Conservation (phyloP, 2,113 vertebrate genomes). For the Macquaria australasica region DNA sequence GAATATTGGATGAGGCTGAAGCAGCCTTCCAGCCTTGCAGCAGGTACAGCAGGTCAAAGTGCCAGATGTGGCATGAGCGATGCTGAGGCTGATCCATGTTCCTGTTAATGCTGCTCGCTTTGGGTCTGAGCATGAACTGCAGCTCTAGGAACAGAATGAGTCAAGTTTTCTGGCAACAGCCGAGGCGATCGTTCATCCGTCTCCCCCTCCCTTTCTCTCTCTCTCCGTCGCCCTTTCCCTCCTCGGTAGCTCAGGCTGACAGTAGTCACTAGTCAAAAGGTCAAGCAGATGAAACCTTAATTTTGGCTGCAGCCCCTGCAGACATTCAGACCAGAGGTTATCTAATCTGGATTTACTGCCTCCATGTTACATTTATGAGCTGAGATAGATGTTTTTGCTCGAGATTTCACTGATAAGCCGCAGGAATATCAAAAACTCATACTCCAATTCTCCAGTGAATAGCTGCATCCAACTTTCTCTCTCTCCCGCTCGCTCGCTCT, state of each 20-base stretch:
- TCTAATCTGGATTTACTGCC: constrained; percentile 64
- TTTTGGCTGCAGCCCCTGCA: constrained; percentile 50
- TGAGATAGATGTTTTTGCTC: constrained; percentile 56
- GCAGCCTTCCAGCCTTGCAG: constrained; percentile 40
- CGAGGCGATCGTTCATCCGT: not conserved
- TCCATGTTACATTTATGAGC: constrained; percentile 69
- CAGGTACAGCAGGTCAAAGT: constrained; percentile 54
- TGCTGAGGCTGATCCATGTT: constrained; percentile 48
- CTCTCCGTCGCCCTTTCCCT: not conserved
- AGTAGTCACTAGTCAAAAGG: constrained; percentile 59
- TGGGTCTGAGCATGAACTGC: constrained; percentile 44
- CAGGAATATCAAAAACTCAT: constrained; percentile 68
- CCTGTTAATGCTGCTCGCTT: constrained; percentile 54
- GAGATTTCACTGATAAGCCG: constrained; percentile 61
- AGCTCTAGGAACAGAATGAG: constrained; percentile 41
- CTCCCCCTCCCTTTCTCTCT: not conserved
- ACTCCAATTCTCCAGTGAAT: constrained; percentile 47
- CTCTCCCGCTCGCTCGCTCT: not conserved
- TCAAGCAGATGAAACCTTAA: constrained; percentile 56
- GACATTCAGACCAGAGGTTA: constrained; percentile 42
- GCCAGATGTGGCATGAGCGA: constrained; percentile 49
- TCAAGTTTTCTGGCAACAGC: constrained; percentile 39
- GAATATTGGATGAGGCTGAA: constrained; percentile 65
- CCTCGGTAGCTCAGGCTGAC: constrained; percentile 14
- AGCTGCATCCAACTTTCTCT: constrained; percentile 40